phyloP scores from a whole-genome alignment of 2,888 invertebrate genomes.

The Tanypteryx hageni region DNA sequence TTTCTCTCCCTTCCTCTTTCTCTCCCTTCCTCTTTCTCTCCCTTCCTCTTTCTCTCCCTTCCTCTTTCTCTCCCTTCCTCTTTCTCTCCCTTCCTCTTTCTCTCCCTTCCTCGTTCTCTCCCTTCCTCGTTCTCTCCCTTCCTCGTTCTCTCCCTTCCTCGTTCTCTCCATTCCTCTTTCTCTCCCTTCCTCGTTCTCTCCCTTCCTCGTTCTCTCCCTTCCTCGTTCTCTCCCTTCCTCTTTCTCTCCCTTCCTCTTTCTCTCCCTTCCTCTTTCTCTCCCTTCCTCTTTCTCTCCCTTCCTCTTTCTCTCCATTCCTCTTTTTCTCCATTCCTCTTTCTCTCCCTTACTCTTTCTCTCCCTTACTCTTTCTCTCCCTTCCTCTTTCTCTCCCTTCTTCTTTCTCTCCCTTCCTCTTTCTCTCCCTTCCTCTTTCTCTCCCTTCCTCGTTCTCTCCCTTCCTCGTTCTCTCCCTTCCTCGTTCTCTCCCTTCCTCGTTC shows the following conservation, averaged over 20 bases:
- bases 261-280: not conserved
- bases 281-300: not conserved
- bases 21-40: not conserved
- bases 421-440: not conserved
- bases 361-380: not conserved
- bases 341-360: not conserved
- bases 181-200: constrained; percentile 14
- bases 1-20: not conserved
- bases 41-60: not conserved
- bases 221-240: not conserved
- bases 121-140: not conserved
- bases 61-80: not conserved
- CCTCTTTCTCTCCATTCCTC: not conserved
- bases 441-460: not conserved
- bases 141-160: not conserved
- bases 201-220: not conserved
- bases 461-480: no score
- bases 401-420: not conserved
- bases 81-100: not conserved
- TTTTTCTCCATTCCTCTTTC: not conserved
- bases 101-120: not conserved
- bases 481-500: not conserved
- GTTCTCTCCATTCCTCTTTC: not conserved
- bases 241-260: not conserved
- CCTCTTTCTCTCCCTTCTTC: no score